A percentile compares a stretch with the other conserved stretches of the same genome.
phyloP scores from a whole-genome alignment of 37 sponge, comb jelly and placozoan genomes.

The Oscarella lobularis region DNA sequence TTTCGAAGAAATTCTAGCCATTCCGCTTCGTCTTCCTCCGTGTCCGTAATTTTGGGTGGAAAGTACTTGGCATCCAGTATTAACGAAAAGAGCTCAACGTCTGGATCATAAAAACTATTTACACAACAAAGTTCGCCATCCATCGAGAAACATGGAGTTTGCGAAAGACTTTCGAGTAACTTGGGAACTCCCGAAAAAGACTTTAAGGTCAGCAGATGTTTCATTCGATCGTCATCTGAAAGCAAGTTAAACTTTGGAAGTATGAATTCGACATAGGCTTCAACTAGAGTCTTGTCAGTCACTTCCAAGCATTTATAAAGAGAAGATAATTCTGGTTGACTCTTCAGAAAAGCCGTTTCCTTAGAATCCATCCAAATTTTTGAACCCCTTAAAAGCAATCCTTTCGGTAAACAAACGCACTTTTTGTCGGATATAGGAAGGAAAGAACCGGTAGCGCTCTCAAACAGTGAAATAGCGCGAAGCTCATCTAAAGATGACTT shows the following conservation, averaged over 20 bases:
- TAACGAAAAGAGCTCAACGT: not conserved
- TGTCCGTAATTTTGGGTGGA: not conserved
- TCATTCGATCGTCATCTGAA: not conserved
- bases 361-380: not conserved
- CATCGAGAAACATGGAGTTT: not conserved
- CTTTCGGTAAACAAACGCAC: not conserved
- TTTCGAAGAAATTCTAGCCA: not conserved
- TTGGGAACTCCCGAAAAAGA: not conserved
- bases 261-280: not conserved
- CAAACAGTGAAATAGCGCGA: no score
- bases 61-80: not conserved
- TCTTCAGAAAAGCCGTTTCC: not conserved
- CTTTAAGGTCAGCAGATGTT: not conserved
- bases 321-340: not conserved
- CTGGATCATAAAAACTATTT: not conserved
- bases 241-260: not conserved
- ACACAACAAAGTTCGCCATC: not conserved
- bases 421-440: no score
- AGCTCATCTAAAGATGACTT: no score
- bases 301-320: not conserved
- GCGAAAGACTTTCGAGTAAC: not conserved
- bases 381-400: not conserved
- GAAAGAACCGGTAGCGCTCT: not conserved
- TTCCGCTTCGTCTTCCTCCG: not conserved
- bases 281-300: no score